These are phyloP conservation scores for Eueremaeus valkanovi DNA, from an alignment of 2,888 invertebrate species.

Conservation along the genomic window DNA sequence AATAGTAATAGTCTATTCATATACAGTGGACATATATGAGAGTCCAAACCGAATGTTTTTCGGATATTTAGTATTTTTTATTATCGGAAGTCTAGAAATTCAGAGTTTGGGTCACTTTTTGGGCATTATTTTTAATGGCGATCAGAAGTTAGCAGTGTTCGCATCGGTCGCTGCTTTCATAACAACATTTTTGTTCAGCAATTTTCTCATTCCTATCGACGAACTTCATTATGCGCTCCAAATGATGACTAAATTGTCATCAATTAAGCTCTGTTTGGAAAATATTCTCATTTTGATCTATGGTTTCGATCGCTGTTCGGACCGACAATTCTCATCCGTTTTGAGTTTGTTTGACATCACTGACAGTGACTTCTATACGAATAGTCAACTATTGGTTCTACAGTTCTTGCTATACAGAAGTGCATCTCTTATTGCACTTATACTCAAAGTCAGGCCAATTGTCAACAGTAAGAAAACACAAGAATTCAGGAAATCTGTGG, in stretches of 20 bases:
- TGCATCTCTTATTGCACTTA: neutral
- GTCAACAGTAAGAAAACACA: neutral
- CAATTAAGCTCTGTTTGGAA: neutral
- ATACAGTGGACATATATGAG: neutral
- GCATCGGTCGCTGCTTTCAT: neutral
- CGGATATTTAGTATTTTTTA: neutral
- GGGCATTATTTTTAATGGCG: neutral
- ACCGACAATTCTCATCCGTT: neutral
- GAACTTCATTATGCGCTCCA: neutral
- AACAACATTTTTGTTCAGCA: neutral
- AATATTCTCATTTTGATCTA: neutral
- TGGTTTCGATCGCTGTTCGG: slow-evolving; percentile 29
- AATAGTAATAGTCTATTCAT: neutral
- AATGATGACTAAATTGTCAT: neutral
- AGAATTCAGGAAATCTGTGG: too few relatives aligned
- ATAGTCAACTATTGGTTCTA: neutral
- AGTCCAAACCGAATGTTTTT: neutral
- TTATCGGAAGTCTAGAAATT: neutral
- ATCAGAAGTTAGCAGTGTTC: neutral
- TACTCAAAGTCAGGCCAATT: neutral
- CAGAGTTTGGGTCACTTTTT: slow-evolving; percentile 6
- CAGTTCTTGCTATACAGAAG: neutral
- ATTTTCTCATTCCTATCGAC: neutral
- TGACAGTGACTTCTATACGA: neutral
- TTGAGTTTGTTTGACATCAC: neutral